Conservation (phyloP, 2,888 invertebrate species). For the Acanthoscelides obtectus region DNA sequence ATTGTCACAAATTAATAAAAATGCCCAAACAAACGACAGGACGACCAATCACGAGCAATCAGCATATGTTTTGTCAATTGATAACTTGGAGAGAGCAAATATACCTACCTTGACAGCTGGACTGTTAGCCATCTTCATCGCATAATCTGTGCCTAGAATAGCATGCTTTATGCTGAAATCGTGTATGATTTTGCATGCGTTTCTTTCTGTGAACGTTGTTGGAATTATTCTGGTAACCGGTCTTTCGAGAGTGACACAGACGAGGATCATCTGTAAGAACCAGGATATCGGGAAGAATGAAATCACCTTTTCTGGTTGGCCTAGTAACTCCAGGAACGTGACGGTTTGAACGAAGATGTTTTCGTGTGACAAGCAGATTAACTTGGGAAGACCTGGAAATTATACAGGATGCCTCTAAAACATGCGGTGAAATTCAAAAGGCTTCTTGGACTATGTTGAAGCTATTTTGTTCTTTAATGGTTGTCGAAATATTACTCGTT, state of each 20-base stretch:
- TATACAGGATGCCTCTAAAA: no score
- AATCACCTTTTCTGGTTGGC: conserved; percentile 30
- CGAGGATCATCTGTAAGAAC: conserved; percentile 32
- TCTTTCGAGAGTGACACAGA: conserved; percentile 33
- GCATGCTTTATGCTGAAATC: conserved; percentile 35
- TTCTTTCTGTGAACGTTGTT: conserved; percentile 30
- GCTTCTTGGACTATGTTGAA: no score
- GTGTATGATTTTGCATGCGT: conserved; percentile 36
- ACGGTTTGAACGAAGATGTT: conserved; percentile 29
- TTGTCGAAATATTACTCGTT: no score
- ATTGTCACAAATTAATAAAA: background rate
- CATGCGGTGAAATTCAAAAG: no score
- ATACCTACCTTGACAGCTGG: conserved; percentile 31
- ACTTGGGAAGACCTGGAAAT: conserved; percentile 24
- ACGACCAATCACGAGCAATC: no score
- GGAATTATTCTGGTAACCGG: conserved; percentile 30
- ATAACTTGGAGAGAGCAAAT: no score
- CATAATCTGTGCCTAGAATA: conserved; percentile 33
- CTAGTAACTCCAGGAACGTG: conserved; percentile 26
- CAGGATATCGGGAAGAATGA: conserved; percentile 37
- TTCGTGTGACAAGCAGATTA: conserved; percentile 38
- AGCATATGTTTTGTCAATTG: no score
- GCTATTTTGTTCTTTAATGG: no score
- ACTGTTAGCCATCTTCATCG: conserved; percentile 30
- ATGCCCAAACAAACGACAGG: background rate